phyloP scores from a whole-genome alignment of 2,888 invertebrate species.

The Caenorhabditis sinica region DNA sequence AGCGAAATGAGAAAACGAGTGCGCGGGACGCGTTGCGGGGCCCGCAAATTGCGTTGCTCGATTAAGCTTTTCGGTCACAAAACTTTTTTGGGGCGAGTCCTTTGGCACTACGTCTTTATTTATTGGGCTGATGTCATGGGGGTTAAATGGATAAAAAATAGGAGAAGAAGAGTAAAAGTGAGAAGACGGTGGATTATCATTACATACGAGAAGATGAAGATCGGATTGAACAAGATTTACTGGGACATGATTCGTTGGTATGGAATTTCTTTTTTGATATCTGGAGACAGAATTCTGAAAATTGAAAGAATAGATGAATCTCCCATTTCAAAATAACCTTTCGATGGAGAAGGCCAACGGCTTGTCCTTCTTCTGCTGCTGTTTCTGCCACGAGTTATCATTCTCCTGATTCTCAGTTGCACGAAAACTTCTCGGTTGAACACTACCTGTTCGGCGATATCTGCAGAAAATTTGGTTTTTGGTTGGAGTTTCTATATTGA shows the following conservation, averaged over 20 bases:
- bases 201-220: slow-evolving; percentile 40
- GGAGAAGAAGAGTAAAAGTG: not conserved
- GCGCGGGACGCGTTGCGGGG: slow-evolving; percentile 27
- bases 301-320: slow-evolving; percentile 9
- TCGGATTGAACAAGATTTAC: slow-evolving; percentile 27
- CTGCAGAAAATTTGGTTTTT: slow-evolving; percentile 27
- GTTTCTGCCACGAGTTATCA: slow-evolving; percentile 49
- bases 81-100: slow-evolving; percentile 41
- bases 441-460: slow-evolving; percentile 79
- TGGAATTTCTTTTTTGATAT: slow-evolving; percentile 39
- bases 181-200: slow-evolving; percentile 38
- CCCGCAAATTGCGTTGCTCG: slow-evolving; percentile 63
- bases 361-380: slow-evolving; percentile 26
- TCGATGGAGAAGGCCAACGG: slow-evolving; percentile 72
- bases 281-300: slow-evolving; percentile 54
- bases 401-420: slow-evolving; percentile 58
- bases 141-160: slow-evolving; percentile 30
- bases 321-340: slow-evolving; percentile 34
- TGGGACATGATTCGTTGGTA: slow-evolving; percentile 32
- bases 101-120: slow-evolving; percentile 49
- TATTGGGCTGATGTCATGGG: slow-evolving; percentile 61
- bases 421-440: slow-evolving; percentile 75
- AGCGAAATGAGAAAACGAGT: slow-evolving; percentile 62
- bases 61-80: slow-evolving; percentile 56
- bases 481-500: slow-evolving; percentile 7